These are phyloP conservation scores for Danio kyathit DNA, from an alignment of 2,797 vertebrate genomes.

Conservation along the genomic window DNA sequence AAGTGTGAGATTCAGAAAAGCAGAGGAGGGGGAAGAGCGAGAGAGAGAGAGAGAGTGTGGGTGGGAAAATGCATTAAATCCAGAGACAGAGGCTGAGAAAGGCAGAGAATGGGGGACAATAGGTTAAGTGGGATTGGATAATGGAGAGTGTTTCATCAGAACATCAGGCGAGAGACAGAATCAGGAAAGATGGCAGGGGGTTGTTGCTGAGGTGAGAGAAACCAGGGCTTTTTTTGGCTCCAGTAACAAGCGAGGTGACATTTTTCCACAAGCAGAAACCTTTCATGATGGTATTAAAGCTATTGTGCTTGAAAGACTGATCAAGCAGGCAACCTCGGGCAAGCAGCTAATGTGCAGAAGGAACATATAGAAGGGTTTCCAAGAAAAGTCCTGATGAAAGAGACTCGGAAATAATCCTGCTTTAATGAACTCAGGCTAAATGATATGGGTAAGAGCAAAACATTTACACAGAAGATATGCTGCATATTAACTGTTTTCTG, in stretches of 20 bases:
- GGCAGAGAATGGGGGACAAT: conserved; percentile 49
- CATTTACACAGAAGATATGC: neutral
- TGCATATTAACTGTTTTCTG: neutral
- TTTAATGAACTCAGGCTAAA: neutral
- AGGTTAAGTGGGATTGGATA: conserved; percentile 49
- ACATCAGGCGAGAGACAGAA: conserved; percentile 33
- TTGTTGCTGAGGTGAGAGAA: conserved; percentile 45
- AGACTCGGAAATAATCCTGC: neutral
- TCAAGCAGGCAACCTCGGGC: conserved; percentile 44
- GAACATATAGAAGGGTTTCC: conserved; percentile 10
- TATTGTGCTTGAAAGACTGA: conserved; percentile 52
- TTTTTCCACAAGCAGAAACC: conserved; percentile 50
- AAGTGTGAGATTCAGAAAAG: conserved; percentile 63
- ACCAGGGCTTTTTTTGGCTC: conserved; percentile 31
- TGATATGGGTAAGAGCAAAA: neutral
- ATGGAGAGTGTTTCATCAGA: conserved; percentile 41
- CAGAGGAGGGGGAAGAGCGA: conserved; percentile 25
- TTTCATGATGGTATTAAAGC: conserved; percentile 52
- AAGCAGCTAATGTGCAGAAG: conserved; percentile 29
- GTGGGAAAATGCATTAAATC: conserved; percentile 63
- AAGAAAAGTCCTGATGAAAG: neutral
- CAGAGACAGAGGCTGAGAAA: conserved; percentile 42
- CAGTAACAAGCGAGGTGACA: conserved; percentile 50
- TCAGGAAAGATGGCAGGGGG: conserved; percentile 23
- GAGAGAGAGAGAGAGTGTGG: conserved; percentile 58